These are phyloP conservation scores for Tragelaphus eurycerus DNA, from an alignment of 2,797 vertebrate genomes.

Conservation along the genomic window DNA sequence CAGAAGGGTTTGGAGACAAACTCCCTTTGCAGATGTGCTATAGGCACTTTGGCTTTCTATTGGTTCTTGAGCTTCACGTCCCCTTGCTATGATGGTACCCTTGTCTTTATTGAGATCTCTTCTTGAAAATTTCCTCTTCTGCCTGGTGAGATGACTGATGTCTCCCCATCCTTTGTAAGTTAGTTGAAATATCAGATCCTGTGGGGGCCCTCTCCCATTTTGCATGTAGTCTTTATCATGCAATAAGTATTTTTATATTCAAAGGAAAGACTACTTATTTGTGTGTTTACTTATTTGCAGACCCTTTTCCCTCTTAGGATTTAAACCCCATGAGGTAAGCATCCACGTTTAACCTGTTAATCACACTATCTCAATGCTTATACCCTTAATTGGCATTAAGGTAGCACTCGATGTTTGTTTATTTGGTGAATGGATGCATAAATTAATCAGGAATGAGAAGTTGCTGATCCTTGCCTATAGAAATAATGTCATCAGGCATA, in stretches of 20 bases:
- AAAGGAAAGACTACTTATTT: background rate
- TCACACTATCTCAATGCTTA: background rate
- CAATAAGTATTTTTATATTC: background rate
- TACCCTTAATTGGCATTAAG: background rate
- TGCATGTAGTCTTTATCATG: background rate
- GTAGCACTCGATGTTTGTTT: background rate
- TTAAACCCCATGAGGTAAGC: background rate
- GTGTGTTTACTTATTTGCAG: background rate
- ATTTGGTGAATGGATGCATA: background rate
- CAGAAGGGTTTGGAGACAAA: too few species aligned
- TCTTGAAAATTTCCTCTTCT: background rate
- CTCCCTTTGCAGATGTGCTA: fast-evolving
- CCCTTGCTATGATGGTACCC: background rate
- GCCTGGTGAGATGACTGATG: background rate
- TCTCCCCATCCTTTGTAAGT: background rate
- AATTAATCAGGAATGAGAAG: background rate
- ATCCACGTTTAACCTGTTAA: background rate
- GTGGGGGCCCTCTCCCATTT: background rate
- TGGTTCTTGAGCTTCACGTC: background rate
- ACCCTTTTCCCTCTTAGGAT: background rate
- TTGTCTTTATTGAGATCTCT: background rate
- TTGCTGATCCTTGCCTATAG: background rate
- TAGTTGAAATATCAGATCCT: background rate
- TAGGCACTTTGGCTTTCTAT: background rate
- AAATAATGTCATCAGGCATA: background rate